These are phyloP conservation scores for Diarsia dahlii DNA, from an alignment of 2,888 invertebrate genomes.

Conservation along the genomic window DNA sequence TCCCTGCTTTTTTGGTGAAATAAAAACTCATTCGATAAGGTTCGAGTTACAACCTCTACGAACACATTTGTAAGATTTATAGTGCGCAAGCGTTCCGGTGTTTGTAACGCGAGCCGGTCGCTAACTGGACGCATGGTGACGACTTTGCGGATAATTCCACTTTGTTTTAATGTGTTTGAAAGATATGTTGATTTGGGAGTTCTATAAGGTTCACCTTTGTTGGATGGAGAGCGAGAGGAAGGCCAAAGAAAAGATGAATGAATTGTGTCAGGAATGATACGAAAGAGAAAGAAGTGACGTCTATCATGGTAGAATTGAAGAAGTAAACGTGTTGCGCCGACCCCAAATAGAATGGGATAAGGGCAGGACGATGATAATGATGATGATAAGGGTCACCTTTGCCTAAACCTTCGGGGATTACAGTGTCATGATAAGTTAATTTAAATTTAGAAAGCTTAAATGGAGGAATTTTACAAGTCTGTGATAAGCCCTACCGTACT, in stretches of 20 bases:
- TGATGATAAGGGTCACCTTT: too few relatives aligned
- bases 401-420: too few relatives aligned
- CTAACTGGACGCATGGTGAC: slow-evolving; percentile 38
- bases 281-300: too few relatives aligned
- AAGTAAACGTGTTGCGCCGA: too few relatives aligned
- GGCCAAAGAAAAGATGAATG: too few relatives aligned
- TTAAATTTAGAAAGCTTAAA: not conserved
- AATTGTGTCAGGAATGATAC: too few relatives aligned
- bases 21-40: slow-evolving; percentile 54
- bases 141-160: slow-evolving; percentile 19
- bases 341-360: too few relatives aligned
- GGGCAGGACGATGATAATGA: too few relatives aligned
- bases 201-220: too few relatives aligned
- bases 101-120: slow-evolving; percentile 49
- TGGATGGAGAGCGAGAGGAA: too few relatives aligned
- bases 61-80: slow-evolving; percentile 63
- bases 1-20: slow-evolving; percentile 51
- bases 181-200: not conserved
- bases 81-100: slow-evolving; percentile 42
- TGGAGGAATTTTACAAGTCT: not conserved
- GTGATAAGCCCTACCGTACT: not conserved
- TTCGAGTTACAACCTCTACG: slow-evolving; percentile 57
- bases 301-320: too few relatives aligned
- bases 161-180: slow-evolving; percentile 11
- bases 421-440: not conserved